Percentiles rank a stretch among this genome's conserved stretches.
Conservation (phyloP, 1,140 invertebrate species). For the Brachionus koreanus region DNA sequence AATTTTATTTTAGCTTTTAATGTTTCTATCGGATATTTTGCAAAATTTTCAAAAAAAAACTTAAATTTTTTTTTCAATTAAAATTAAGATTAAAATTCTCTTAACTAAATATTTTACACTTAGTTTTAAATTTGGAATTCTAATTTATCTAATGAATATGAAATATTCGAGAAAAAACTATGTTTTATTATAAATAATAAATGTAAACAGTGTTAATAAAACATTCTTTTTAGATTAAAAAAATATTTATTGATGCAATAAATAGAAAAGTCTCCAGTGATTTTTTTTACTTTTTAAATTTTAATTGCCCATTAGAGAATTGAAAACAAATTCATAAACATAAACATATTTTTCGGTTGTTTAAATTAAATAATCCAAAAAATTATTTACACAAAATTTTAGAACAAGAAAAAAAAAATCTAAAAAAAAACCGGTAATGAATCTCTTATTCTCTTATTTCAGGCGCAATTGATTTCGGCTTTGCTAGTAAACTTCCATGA, state of each 20-base stretch:
- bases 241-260: neutral
- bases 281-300: neutral
- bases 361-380: neutral
- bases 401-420: neutral
- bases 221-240: too few relatives aligned
- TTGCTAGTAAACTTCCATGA: conserved; percentile 20
- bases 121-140: too few relatives aligned
- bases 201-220: too few relatives aligned
- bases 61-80: too few relatives aligned
- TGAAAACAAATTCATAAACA: neutral
- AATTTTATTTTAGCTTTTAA: too few relatives aligned
- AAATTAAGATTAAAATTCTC: too few relatives aligned
- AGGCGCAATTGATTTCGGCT: conserved; percentile 25
- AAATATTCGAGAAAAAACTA: too few relatives aligned
- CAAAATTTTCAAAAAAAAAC: too few relatives aligned
- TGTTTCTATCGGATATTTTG: too few relatives aligned
- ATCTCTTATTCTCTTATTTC: conserved; percentile 30
- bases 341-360: neutral
- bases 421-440: neutral
- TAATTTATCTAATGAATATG: too few relatives aligned
- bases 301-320: neutral
- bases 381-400: neutral
- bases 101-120: too few relatives aligned
- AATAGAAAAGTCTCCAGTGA: neutral
- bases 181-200: too few relatives aligned